Evolutionary conservation across 2,113 vertebrate genomes (phyloP), one percentile per base, ranked within the genome.

Genomic region (Steatornis caripensis): DNA sequence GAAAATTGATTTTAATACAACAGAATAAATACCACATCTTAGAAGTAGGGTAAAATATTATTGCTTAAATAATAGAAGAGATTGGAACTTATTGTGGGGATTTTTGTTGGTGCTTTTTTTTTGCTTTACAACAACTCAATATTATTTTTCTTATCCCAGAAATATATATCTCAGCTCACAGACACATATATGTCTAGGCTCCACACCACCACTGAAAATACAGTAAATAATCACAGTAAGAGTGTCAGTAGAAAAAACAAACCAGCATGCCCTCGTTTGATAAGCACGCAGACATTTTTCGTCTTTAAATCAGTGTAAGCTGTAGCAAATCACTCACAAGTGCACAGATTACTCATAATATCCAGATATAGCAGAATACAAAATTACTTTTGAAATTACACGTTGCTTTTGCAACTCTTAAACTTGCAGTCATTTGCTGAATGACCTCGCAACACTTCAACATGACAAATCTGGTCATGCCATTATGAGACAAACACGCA

Each of bases 391-490:
- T 75, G 30, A 80, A 94, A 86, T 34, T 36, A n/a, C 43, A 46
- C 2, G 2, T n/a, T 80, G 62, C 54, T 90, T 68, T 71, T 23
- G 26, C 29, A 82, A 2, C 53, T 92, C 43, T 39, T 62, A 78
- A 76, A 55, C 41, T 36, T 20, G 15, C 7, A 53, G 54, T 61
- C 15, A n/a, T 88, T 61, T 78, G 30, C 37, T 51, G 69, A 54
- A 87, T 34, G 81, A 70, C 43, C 61, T 82, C 4, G 1, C 21
- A 65, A 11, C 12, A 34, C 30, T 76, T 78, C n/a, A 12, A 17
- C 0, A 0, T 14, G 66, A 53, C 2, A 1, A 68, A 85, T 27
- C 22, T 36, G 30, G 27, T 41, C 30, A 15, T 27, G 19, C 17
- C 29, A 22, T 36, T 61, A 48, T 19, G 36, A 83, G 32, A 84